These are phyloP conservation scores for Esox lucius DNA, from an alignment of 2,797 vertebrate genomes.

Conservation along the genomic window DNA sequence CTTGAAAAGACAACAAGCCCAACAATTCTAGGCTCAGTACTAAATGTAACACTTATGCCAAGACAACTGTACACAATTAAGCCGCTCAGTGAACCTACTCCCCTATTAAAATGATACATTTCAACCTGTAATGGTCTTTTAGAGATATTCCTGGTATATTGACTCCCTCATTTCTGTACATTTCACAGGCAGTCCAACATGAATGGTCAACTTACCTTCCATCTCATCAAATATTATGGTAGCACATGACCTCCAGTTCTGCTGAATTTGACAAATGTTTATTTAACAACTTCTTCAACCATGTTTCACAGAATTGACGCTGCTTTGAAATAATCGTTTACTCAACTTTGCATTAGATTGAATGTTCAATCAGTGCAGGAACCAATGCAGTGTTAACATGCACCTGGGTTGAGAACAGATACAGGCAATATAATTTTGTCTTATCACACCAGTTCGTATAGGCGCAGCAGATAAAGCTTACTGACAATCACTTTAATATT, in stretches of 20 bases:
- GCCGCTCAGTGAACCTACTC: background rate
- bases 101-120: background rate
- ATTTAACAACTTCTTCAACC: conserved; percentile 83
- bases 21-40: too few species aligned
- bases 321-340: conserved; percentile 28
- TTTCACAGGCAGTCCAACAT: background rate
- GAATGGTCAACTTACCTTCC: too few species aligned
- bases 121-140: background rate
- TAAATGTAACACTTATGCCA: too few species aligned
- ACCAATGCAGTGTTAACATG: conserved; percentile 86
- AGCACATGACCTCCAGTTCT: background rate
- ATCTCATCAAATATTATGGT: too few species aligned
- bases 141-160: too few species aligned
- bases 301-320: conserved; percentile 80
- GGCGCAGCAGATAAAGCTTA: conserved; percentile 88
- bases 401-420: conserved; percentile 85
- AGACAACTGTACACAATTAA: background rate
- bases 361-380: conserved; percentile 74
- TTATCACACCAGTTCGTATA: conserved; percentile 83
- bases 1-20: too few species aligned
- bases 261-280: conserved; percentile 67
- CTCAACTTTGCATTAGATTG: conserved; percentile 18
- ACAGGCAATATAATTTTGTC: conserved; percentile 83
- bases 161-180: too few species aligned
- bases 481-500: conserved; percentile 78